Evolutionary conservation across 2,113 vertebrate genomes (phyloP).

Genomic region (Cranoglanis bouderius): DNA sequence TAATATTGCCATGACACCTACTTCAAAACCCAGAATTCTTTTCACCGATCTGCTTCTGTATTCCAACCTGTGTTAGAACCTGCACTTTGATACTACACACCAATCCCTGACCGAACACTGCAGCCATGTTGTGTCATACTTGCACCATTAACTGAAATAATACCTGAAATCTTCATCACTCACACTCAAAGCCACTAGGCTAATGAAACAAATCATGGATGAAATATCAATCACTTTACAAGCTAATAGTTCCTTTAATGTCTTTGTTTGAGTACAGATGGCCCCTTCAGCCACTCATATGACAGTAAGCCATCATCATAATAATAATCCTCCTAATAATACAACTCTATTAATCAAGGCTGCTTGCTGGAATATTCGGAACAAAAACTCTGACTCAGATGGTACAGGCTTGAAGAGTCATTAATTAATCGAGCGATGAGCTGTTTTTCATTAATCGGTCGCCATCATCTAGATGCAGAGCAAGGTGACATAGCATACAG

Average conservation of each 20-base stretch:
- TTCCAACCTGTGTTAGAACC: background rate
- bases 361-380: constrained; percentile 37
- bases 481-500: background rate
- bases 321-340: constrained; percentile 65
- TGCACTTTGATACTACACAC: background rate
- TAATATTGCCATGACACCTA: background rate
- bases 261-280: constrained; percentile 68
- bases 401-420: constrained; percentile 45
- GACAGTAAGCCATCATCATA: constrained; percentile 64
- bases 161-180: constrained; percentile 53
- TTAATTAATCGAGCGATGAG: constrained; percentile 49
- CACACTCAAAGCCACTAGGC: constrained; percentile 46
- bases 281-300: constrained; percentile 60
- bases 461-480: background rate
- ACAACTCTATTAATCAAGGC: constrained; percentile 60
- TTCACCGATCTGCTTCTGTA: background rate
- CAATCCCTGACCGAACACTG: background rate
- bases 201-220: constrained; percentile 67
- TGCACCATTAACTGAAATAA: constrained; percentile 42
- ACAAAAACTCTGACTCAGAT: constrained; percentile 49
- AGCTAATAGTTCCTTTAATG: constrained; percentile 68
- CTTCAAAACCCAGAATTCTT: background rate
- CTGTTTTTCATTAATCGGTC: constrained; percentile 27
- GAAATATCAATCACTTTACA: constrained; percentile 72
- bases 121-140: background rate